phyloP scores from a whole-genome alignment of 2,888 invertebrate genomes.

The Cartodere bifasciata region DNA sequence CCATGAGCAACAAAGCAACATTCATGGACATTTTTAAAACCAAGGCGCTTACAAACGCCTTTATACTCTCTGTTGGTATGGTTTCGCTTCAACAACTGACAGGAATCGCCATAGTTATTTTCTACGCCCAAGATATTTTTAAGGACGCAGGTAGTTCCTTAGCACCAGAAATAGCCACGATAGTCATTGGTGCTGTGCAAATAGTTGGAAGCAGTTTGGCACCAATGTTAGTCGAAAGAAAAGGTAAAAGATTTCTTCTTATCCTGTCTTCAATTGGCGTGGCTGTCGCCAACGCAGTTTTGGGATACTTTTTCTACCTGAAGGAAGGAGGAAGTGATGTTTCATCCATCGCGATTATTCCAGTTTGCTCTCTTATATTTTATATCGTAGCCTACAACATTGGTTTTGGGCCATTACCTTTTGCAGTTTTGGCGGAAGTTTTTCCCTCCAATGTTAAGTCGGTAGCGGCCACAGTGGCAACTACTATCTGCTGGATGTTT shows the following conservation, averaged over 20 bases:
- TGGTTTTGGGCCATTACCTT: constrained; percentile 68
- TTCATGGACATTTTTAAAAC: constrained; percentile 36
- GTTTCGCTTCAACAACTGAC: constrained; percentile 74
- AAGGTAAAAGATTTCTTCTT: constrained; percentile 61
- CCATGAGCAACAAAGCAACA: constrained; percentile 33
- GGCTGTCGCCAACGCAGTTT: constrained; percentile 32
- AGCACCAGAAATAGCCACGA: constrained; percentile 55
- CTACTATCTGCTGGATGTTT: constrained; percentile 65
- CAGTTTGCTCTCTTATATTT: constrained; percentile 37
- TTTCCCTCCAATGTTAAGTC: constrained; percentile 74
- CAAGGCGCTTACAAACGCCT: constrained; percentile 60
- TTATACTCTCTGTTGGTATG: constrained; percentile 60
- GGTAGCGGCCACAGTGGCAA: constrained; percentile 61
- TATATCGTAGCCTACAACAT: constrained; percentile 67
- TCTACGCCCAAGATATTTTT: constrained; percentile 66
- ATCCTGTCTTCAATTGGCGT: constrained; percentile 59
- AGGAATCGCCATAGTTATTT: constrained; percentile 70
- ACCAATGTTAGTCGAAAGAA: constrained; percentile 62
- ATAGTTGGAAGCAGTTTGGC: constrained; percentile 61
- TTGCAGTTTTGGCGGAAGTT: constrained; percentile 77
- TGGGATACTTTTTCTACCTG: constrained; percentile 39
- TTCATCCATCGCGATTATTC: constrained; percentile 33
- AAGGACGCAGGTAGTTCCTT: constrained; percentile 46
- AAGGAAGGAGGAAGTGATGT: constrained; percentile 43
- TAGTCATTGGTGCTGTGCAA: constrained; percentile 69